Percentiles rank a stretch among this genome's conserved stretches.
Evolutionary conservation across 1,140 invertebrate genomes (phyloP).

Genomic region (Drosophila melanica): DNA sequence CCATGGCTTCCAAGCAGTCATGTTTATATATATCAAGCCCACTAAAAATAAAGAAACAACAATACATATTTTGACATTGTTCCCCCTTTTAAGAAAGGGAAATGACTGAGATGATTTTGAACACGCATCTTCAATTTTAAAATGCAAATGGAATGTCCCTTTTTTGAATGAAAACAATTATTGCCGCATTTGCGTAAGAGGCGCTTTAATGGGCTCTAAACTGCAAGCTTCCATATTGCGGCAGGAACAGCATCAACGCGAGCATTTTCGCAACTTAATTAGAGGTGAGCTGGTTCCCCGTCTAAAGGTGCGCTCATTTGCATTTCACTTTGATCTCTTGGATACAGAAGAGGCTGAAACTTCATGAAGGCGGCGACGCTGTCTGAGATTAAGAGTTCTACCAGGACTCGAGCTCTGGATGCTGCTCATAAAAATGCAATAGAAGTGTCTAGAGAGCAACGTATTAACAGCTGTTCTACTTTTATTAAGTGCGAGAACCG

Average conservation of each 20-base stretch:
- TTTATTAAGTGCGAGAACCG: too few relatives aligned
- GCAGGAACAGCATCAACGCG: conserved; percentile 10
- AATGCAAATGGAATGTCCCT: conserved; percentile 65
- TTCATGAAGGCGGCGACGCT: conserved; percentile 30
- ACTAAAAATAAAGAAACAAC: too few relatives aligned
- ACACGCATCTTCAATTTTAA: conserved; percentile 35
- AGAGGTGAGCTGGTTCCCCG: conserved; percentile 57
- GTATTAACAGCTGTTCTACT: conserved; percentile 5
- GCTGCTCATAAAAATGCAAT: conserved; percentile 62
- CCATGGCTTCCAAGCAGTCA: too few relatives aligned
- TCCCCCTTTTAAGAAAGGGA: too few relatives aligned
- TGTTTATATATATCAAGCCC: too few relatives aligned
- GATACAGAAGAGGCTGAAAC: conserved; percentile 22
- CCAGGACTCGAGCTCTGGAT: conserved; percentile 9
- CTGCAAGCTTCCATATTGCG: too few relatives aligned
- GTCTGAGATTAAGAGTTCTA: not conserved
- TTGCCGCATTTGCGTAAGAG: conserved; percentile 70
- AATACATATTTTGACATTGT: too few relatives aligned
- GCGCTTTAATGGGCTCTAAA: conserved; percentile 67
- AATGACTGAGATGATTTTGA: not conserved
- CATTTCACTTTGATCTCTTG: conserved; percentile 71
- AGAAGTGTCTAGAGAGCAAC: not conserved
- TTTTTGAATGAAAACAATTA: conserved; percentile 74
- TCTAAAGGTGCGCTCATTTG: conserved; percentile 56
- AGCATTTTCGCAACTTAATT: conserved; percentile 71